Percentiles rank a stretch among this genome's conserved stretches.
These are phyloP conservation scores for Thaumatotibia leucotreta DNA, from an alignment of 1,140 invertebrate genomes.

Conservation along the genomic window DNA sequence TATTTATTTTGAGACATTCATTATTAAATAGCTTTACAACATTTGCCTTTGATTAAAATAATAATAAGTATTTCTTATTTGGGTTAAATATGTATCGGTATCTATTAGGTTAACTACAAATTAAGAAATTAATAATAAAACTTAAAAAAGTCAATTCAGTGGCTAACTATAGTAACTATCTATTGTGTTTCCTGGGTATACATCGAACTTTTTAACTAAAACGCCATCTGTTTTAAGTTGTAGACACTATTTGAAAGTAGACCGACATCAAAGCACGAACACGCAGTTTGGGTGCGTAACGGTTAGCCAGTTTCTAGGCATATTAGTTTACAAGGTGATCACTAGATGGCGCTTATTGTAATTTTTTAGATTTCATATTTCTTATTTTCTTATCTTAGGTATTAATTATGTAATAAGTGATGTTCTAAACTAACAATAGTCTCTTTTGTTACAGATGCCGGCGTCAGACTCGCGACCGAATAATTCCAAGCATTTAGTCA, in stretches of 20 bases:
- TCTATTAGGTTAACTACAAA: too few relatives aligned
- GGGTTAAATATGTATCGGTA: too few relatives aligned
- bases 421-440: background rate
- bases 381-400: too few relatives aligned
- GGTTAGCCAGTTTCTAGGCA: background rate
- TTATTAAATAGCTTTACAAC: too few relatives aligned
- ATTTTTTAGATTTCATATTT: background rate
- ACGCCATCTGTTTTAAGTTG: background rate
- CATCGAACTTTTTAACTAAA: background rate
- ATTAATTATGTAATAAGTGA: too few relatives aligned
- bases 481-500: slow-evolving; percentile 68
- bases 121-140: too few relatives aligned
- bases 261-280: background rate
- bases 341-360: slow-evolving; percentile 10
- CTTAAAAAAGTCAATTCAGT: too few relatives aligned
- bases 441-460: slow-evolving; percentile 56
- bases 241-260: background rate
- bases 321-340: background rate
- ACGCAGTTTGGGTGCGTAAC: background rate
- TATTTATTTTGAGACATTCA: too few relatives aligned
- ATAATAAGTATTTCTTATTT: too few relatives aligned
- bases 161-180: too few relatives aligned
- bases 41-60: too few relatives aligned
- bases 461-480: slow-evolving; percentile 32
- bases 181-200: too few relatives aligned